phyloP scores from a whole-genome alignment of 2,888 invertebrate species.

The Drosophila fulvimacula region DNA sequence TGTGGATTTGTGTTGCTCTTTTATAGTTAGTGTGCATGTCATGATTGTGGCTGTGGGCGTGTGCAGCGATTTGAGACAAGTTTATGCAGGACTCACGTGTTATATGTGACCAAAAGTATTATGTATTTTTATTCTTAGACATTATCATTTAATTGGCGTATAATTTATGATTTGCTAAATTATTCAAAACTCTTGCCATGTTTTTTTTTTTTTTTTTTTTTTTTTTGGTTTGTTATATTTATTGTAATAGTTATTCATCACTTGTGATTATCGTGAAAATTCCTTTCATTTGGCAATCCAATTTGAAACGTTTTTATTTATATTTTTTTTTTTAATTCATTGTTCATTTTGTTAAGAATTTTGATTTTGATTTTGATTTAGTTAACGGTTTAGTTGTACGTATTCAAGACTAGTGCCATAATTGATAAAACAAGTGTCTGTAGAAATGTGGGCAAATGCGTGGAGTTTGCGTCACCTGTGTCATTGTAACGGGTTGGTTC shows the following conservation, averaged over 20 bases:
- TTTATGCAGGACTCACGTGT: conserved; percentile 77
- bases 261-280: conserved; percentile 71
- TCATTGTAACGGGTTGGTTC: conserved; percentile 39
- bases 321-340: conserved; percentile 22
- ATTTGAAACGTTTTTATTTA: conserved; percentile 37
- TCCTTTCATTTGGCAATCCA: conserved; percentile 67
- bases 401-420: conserved; percentile 73
- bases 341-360: conserved; percentile 17
- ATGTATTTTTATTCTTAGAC: conserved; percentile 49
- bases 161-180: conserved; percentile 62
- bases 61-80: conserved; percentile 76
- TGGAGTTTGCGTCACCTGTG: conserved; percentile 84
- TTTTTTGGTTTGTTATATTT: conserved; percentile 31
- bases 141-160: conserved; percentile 53
- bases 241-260: conserved; percentile 56
- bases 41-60: conserved; percentile 63
- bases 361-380: conserved; percentile 8
- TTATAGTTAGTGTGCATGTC: conserved; percentile 65
- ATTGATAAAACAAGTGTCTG: conserved; percentile 84
- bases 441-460: conserved; percentile 82
- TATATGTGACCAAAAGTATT: conserved; percentile 72
- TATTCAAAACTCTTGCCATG: conserved; percentile 57
- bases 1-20: conserved; percentile 26
- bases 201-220: conserved; percentile 29
- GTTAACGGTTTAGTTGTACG: conserved; percentile 56